Conservation (phyloP, 2,113 vertebrate species). For the Balaenoptera acutorostrata region DNA sequence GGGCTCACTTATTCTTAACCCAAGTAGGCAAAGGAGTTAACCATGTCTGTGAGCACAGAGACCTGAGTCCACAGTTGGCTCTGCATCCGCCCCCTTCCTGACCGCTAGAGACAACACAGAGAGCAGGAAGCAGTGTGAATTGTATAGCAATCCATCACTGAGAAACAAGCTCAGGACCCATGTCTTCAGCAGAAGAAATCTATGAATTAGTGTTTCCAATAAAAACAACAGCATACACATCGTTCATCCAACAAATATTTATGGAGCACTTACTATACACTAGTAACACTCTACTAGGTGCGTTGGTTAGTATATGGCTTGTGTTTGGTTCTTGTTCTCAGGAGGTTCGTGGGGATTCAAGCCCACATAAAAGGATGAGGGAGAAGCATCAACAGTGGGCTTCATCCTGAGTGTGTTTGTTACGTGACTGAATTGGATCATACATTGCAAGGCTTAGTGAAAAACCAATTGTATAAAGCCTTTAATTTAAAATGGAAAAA, state of each 20-base stretch:
- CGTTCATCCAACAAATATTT: background rate
- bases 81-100: background rate
- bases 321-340: background rate
- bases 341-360: background rate
- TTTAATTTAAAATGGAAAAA: constrained; percentile 67
- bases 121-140: background rate
- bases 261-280: background rate
- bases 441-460: constrained; percentile 41
- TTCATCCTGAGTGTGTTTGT: background rate
- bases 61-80: background rate
- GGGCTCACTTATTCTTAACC: background rate
- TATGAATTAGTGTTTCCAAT: background rate
- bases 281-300: too few species aligned
- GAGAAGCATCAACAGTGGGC: background rate
- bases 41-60: background rate
- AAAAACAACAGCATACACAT: background rate
- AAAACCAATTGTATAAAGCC: constrained; percentile 56
- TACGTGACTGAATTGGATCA: constrained; percentile 43
- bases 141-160: background rate
- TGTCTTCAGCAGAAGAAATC: background rate
- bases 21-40: background rate
- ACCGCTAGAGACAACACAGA: background rate
- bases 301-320: background rate
- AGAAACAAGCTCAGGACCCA: background rate
- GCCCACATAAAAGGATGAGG: background rate